These are phyloP conservation scores for Zaprionus africanus DNA, from an alignment of 1,140 invertebrate genomes.

Conservation along the genomic window DNA sequence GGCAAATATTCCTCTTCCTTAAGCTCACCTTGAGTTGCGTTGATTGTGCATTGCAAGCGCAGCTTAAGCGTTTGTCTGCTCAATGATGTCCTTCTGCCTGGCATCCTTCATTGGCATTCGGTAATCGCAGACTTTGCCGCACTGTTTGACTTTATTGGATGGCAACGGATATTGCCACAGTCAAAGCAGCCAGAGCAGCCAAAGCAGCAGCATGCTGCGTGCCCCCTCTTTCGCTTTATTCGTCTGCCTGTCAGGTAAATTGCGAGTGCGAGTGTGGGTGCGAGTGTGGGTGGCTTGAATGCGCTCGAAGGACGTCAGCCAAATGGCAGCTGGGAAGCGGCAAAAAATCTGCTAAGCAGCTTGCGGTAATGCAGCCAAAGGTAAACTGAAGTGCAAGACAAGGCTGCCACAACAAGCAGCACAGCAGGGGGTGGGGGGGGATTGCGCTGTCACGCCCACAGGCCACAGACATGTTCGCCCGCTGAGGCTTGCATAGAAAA, in stretches of 20 bases:
- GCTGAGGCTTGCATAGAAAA: conserved; percentile 33
- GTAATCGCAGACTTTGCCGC: conserved; percentile 26
- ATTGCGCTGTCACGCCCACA: conserved; percentile 7
- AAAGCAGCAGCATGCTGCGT: neutral
- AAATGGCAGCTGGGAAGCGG: neutral
- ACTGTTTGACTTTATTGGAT: conserved; percentile 34
- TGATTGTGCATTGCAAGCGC: neutral
- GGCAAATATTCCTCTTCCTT: neutral
- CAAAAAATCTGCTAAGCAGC: conserved; percentile 35
- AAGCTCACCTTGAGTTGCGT: neutral
- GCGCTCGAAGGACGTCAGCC: conserved; percentile 26
- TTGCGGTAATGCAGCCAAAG: conserved; percentile 34
- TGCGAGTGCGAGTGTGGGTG: neutral
- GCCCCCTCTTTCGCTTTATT: neutral
- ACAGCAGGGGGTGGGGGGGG: neutral
- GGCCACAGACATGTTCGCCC: conserved; percentile 10
- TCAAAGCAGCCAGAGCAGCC: neutral
- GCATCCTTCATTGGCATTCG: conserved; percentile 32
- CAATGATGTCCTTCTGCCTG: conserved; percentile 2
- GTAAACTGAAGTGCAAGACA: conserved; percentile 29
- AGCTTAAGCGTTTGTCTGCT: conserved; percentile 16
- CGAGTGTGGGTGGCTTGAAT: neutral
- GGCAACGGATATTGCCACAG: conserved; percentile 41
- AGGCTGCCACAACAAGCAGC: conserved; percentile 2
- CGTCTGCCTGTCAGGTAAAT: conserved; percentile 15